A percentile compares a stretch with the other conserved stretches of the same genome.
Evolutionary conservation across 2,113 vertebrate genomes (phyloP).

Genomic region (Vicugna pacos): DNA sequence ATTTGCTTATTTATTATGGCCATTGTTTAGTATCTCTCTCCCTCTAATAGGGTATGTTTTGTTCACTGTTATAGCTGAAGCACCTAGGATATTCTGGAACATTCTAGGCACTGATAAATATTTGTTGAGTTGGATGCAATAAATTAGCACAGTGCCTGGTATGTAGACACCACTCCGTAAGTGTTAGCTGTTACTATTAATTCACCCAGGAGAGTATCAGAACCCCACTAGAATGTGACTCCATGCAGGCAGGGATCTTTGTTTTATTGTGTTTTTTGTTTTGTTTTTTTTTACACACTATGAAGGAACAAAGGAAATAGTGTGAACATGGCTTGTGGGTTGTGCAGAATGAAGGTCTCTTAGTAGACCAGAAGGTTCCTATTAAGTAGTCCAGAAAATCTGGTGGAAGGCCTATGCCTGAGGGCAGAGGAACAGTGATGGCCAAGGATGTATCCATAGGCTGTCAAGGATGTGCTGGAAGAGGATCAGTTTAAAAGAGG

Average conservation of each 20-base stretch:
- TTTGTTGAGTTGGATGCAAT: slow-evolving; percentile 20
- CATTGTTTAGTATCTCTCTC: not conserved
- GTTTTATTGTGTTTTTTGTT: not conserved
- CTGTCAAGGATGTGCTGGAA: not conserved
- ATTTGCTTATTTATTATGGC: slow-evolving; percentile 12
- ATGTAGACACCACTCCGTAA: not conserved
- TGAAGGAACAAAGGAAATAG: not conserved
- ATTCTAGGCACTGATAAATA: slow-evolving; percentile 1
- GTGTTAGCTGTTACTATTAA: not conserved
- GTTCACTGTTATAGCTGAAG: not conserved
- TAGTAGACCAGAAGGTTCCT: not conserved
- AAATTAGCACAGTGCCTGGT: not conserved
- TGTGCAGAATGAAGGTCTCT: not conserved
- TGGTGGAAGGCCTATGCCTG: not conserved
- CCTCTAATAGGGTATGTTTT: not conserved
- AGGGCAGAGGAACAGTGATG: not conserved
- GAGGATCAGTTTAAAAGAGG: not conserved
- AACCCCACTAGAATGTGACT: not conserved
- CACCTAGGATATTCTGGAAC: not conserved
- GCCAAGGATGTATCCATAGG: not conserved
- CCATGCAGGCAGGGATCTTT: not conserved
- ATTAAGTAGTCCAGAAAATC: not conserved
- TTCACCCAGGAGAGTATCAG: not conserved
- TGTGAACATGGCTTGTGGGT: not conserved
- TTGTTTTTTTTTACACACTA: not conserved